phyloP scores from a whole-genome alignment of 2,797 vertebrate species.

The Rhabdomys pumilio region DNA sequence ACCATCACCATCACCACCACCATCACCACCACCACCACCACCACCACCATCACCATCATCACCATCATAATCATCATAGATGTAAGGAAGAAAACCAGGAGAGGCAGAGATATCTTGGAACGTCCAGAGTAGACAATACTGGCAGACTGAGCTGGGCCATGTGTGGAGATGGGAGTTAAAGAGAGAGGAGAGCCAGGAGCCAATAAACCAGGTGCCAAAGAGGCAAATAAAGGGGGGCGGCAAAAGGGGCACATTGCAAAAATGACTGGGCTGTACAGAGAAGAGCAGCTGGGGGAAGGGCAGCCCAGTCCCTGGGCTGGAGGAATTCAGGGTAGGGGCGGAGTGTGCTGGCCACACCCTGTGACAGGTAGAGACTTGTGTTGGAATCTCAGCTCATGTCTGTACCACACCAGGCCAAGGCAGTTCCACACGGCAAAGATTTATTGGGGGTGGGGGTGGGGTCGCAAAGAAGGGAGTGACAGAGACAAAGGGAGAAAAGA shows the following conservation, averaged over 20 bases:
- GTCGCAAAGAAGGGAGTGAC: too few relatives aligned
- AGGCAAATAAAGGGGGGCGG: accelerated
- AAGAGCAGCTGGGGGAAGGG: not conserved
- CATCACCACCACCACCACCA: too few relatives aligned
- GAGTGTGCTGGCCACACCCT: too few relatives aligned
- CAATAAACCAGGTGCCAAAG: not conserved
- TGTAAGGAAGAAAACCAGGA: not conserved
- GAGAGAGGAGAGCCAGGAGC: not conserved
- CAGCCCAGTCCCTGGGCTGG: not conserved
- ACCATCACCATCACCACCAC: too few relatives aligned
- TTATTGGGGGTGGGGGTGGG: too few relatives aligned
- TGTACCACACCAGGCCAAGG: too few relatives aligned
- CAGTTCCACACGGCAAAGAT: too few relatives aligned
- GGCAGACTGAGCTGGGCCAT: not conserved
- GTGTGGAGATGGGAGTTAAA: not conserved
- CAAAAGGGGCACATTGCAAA: too few relatives aligned
- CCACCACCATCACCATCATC: too few relatives aligned
- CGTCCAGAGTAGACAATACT: not conserved
- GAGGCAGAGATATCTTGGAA: not conserved
- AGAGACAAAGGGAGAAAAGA: too few relatives aligned
- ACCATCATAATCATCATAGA: too few relatives aligned
- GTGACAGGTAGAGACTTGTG: not conserved
- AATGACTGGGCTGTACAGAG: not conserved
- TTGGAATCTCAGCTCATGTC: too few relatives aligned
- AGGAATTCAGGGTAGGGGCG: not conserved